Conservation (phyloP, 2,797 vertebrate species). For the Lophius americanus region DNA sequence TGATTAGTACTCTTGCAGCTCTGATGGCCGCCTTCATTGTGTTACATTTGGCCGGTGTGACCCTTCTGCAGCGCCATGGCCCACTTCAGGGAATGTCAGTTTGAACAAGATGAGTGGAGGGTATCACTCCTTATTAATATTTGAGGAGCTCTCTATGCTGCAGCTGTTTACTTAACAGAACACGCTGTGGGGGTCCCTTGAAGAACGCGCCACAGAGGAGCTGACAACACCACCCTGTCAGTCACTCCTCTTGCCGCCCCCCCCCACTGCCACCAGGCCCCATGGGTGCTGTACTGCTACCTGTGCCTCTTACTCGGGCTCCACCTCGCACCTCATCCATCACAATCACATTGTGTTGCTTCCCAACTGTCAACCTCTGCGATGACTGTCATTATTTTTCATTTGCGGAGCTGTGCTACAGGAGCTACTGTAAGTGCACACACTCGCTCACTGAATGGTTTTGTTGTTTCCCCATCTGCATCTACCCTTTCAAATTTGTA, state of each 20-base stretch:
- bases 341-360: constrained; percentile 43
- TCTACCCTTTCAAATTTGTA: constrained; percentile 43
- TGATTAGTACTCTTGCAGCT: constrained; percentile 20
- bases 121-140: constrained; percentile 77
- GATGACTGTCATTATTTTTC: constrained; percentile 62
- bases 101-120: constrained; percentile 49
- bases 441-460: constrained; percentile 20
- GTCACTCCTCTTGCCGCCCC: constrained; percentile 50
- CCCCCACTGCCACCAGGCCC: neutral
- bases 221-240: constrained; percentile 71
- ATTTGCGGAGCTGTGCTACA: constrained; percentile 50
- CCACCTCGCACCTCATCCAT: constrained; percentile 54
- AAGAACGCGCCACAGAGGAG: constrained; percentile 54
- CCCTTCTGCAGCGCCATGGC: constrained; percentile 14
- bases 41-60: constrained; percentile 6
- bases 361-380: constrained; percentile 59
- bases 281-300: constrained; percentile 42
- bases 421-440: constrained; percentile 14
- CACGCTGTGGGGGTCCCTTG: constrained; percentile 66
- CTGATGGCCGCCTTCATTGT: constrained; percentile 18
- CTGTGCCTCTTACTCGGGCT: constrained; percentile 40
- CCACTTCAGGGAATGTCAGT: constrained; percentile 53
- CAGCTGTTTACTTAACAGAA: constrained; percentile 82
- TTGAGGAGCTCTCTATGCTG: constrained; percentile 73
- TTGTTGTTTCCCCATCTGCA: constrained; percentile 10